Evolutionary conservation across 37 sponge, comb jelly and placozoan genomes (phyloP).

Genomic region (Ianthella basta): DNA sequence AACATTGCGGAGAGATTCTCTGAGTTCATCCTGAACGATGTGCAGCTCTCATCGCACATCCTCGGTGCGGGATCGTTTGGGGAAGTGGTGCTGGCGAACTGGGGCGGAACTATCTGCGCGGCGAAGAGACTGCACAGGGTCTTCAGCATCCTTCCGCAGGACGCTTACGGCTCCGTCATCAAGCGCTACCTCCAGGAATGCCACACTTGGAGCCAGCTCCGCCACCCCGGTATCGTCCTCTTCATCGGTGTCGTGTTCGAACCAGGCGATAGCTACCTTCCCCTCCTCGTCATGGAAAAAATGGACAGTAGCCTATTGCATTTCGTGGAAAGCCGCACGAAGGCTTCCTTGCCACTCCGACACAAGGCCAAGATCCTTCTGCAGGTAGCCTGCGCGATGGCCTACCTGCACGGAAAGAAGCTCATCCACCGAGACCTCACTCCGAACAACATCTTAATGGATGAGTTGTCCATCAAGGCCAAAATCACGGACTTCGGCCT

Average conservation of each 20-base stretch:
- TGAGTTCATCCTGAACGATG: not conserved
- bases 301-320: slow-evolving; percentile 5
- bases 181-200: slow-evolving; percentile 12
- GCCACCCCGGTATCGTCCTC: slow-evolving; percentile 21
- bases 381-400: slow-evolving; percentile 3
- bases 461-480: slow-evolving; percentile 7
- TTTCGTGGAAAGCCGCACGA: not conserved
- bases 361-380: not conserved
- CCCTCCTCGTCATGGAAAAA: slow-evolving; percentile 18
- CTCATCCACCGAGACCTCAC: slow-evolving; percentile 20
- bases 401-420: slow-evolving; percentile 6
- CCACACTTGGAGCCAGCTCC: slow-evolving; percentile 6
- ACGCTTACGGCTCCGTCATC: not conserved
- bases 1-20: not conserved
- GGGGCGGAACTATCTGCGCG: slow-evolving; percentile 12
- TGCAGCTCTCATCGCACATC: not conserved
- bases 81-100: slow-evolving; percentile 15
- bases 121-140: slow-evolving; percentile 28
- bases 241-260: slow-evolving; percentile 15
- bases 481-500: slow-evolving; percentile 25
- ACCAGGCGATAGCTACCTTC: not conserved
- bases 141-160: not conserved
- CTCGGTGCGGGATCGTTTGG: slow-evolving; percentile 26
- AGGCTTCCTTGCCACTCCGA: not conserved
- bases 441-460: slow-evolving; percentile 19